Conservation (phyloP, 2,113 vertebrate species). For the Lates calcarifer region DNA sequence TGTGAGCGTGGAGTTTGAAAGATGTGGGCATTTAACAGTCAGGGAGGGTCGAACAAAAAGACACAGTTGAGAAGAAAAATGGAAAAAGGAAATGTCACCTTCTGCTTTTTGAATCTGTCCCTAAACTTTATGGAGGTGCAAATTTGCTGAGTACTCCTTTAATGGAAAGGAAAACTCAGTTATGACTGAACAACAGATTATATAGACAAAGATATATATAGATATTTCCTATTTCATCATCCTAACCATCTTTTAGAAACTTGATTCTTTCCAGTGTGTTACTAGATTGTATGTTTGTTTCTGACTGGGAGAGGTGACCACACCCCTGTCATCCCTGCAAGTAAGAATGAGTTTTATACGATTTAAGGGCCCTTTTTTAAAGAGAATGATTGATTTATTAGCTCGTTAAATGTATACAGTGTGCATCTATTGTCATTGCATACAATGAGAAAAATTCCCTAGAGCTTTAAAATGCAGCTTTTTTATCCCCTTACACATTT, state of each 20-base stretch:
- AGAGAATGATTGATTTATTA: constrained; percentile 49
- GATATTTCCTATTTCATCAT: background rate
- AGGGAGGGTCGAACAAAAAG: no score
- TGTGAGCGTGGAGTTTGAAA: no score
- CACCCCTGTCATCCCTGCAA: background rate
- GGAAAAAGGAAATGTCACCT: background rate
- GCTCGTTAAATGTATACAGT: constrained; percentile 36
- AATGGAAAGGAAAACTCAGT: no score
- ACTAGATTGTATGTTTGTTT: background rate
- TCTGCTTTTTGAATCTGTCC: no score
- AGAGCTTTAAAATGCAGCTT: constrained; percentile 27
- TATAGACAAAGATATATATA: background rate
- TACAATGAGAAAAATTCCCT: constrained; percentile 36
- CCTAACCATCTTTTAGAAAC: no score
- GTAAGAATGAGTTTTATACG: background rate
- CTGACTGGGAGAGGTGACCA: background rate
- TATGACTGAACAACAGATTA: no score
- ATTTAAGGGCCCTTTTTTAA: constrained; percentile 7
- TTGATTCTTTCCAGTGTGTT: background rate
- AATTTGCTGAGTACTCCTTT: no score
- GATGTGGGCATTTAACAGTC: no score
- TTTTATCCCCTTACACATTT: constrained; percentile 9
- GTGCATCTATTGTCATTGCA: constrained; percentile 9
- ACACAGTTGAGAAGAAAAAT: background rate
- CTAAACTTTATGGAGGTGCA: no score